A percentile compares a stretch with the other conserved stretches of the same genome.
These are phyloP conservation scores for Papilio machaon DNA, from an alignment of 1,140 invertebrate species.

Conservation along the genomic window DNA sequence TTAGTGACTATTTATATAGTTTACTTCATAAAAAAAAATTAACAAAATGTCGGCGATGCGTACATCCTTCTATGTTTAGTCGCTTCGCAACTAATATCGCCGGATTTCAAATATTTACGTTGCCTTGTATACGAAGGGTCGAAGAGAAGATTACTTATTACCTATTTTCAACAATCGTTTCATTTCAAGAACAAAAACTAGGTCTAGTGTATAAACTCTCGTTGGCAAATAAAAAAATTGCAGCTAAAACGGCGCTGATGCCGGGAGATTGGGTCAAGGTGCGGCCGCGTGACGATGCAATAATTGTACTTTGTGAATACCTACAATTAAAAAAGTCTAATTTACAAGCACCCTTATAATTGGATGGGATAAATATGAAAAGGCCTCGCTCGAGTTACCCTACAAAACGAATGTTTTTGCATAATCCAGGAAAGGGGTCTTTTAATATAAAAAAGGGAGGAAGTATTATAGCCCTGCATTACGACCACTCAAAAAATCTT, in stretches of 20 bases:
- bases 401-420: neutral
- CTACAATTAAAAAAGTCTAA: constrained; percentile 27
- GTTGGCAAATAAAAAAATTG: constrained; percentile 18
- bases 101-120: no score
- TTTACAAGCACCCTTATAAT: constrained; percentile 29
- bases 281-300: constrained; percentile 13
- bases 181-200: constrained; percentile 18
- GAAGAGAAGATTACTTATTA: neutral
- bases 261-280: constrained; percentile 28
- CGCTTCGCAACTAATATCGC: no score
- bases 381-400: neutral
- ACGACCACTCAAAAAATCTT: neutral
- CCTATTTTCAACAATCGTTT: neutral
- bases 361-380: constrained; percentile 25
- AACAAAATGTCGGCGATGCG: no score
- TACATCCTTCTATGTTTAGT: no score
- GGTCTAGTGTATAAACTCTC: constrained; percentile 27
- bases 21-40: neutral
- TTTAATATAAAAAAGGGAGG: neutral
- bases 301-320: constrained; percentile 25
- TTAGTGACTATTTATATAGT: neutral
- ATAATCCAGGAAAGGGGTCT: neutral
- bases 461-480: neutral
- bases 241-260: constrained; percentile 27
- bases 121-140: no score